Evolutionary conservation across 2,888 invertebrate genomes (phyloP), one percentile per base, ranked within the genome.

Genomic region (Cephus pulcher): DNA sequence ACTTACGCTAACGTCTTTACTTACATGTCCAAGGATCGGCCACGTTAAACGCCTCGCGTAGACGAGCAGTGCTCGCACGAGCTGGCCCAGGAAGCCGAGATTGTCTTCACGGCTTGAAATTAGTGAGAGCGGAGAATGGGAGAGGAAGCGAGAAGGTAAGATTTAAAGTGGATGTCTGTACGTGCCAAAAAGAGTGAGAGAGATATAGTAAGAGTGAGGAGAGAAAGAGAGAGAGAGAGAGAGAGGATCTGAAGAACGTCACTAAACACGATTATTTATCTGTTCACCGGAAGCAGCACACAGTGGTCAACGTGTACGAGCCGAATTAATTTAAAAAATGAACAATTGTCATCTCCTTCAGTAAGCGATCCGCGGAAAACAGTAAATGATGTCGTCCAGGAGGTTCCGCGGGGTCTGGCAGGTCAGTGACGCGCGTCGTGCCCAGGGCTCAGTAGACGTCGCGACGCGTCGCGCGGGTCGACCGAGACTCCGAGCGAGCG

Each of bases 1-100:
- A 56, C 56, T 56, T 56, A 9, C 9, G 9, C 6, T 11, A 74
- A 74, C 68, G 69, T 76, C n/a, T 37, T 15, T 79, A 85, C 86
- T 86, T 85, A 86, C 86, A 86, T 86, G 86, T 86, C 86, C 86
- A 86, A 86, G 79, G 85, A 83, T 86, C 86, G 80, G 86, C 85
- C 84, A 85, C 83, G 86, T 86, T 84, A 85, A 86, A 86, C 86
- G 80, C 81, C 82, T 82, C 83, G 82, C 83, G 70, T 77, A 77
- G 78, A 78, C 78, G 33, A 71, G 71, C 12, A 32, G 34, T 34
- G 71, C 33, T 71, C 32, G 71, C 71, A 71, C 71, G 71, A 71
- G 71, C 71, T 71, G 34, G 12, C 12, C 71, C 71, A 34, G 34
- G 33, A 56, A 56, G 56, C 56, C 56, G 56, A 56, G 56, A 56